Evolutionary conservation across 2,888 invertebrate species (phyloP), one percentile per base, ranked within the genome.

Genomic region (Timandra comae): DNA sequence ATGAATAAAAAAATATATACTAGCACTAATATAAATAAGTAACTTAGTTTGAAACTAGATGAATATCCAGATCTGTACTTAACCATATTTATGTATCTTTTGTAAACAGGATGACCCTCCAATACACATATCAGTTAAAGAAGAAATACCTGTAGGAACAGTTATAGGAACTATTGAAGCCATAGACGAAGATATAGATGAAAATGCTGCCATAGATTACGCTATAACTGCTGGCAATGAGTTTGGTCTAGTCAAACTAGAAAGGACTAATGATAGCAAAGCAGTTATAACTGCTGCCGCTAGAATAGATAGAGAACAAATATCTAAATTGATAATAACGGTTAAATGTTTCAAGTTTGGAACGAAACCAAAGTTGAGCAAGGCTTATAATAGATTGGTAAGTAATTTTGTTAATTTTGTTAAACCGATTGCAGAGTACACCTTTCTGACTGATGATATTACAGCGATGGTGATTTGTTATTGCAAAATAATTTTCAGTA

Each of bases 141-240:
- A 95, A 68, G 93, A 93, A 61, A 84, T 89, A 0, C 87, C 89
- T 0, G 62, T 88, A 0, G 92, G 91, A 8, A 89, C 91, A 0
- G 74, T 88, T 2, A 88, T 94, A 6, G 94, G 93, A 0, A 80
- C 86, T 28, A 64, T 94, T 7, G 82, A 88, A 47, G 94, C 93
- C 0, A 70, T 91, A 10, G 94, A 95, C 56, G 90, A 91, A 52
- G 94, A 95, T 49, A 88, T 91, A 6, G 91, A 84, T 2, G 91
- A 91, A 6, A 94, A 94, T 63, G 93, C 92, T 0, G 89, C 88
- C 35, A 90, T 94, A 36, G 91, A 92, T 53, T 94, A 94, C 50
- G 77, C 87, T 0, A 92, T 94, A 8, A 90, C 88, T 87, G 88
- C 90, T 56, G 94, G 94, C 1, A 93, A 94, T 55, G 91, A 92